Percentiles rank a stretch among this genome's conserved stretches.
phyloP scores from a whole-genome alignment of 2,113 vertebrate genomes.

The Gyps fulvus region DNA sequence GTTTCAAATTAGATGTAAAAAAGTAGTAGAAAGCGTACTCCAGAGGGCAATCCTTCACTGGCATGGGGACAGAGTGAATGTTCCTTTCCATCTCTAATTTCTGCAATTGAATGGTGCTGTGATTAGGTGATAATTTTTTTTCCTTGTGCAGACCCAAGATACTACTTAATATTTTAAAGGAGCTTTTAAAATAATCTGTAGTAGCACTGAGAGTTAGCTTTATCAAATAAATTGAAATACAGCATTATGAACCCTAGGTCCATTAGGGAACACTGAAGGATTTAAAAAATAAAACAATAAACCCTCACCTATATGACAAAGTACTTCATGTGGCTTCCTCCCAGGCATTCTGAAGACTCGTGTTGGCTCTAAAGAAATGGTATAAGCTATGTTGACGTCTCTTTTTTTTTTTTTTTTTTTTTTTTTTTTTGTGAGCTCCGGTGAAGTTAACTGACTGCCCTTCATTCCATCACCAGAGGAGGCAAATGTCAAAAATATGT shows the following conservation, averaged over 20 bases:
- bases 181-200: constrained; percentile 39
- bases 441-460: constrained; percentile 14
- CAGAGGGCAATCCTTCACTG: constrained; percentile 27
- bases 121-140: constrained; percentile 24
- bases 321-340: not conserved
- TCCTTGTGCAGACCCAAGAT: not conserved
- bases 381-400: not conserved
- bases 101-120: not conserved
- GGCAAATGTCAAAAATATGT: constrained; percentile 36
- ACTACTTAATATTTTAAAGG: constrained; percentile 13
- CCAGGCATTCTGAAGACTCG: not conserved
- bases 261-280: not conserved
- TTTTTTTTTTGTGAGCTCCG: not conserved
- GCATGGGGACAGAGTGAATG: not conserved
- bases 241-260: not conserved
- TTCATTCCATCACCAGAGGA: not conserved
- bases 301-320: not conserved
- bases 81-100: constrained; percentile 1
- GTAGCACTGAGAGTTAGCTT: not conserved
- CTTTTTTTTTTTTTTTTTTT: constrained; percentile 28
- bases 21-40: constrained; percentile 3
- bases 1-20: constrained; percentile 27
- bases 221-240: constrained; percentile 7
- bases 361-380: not conserved
- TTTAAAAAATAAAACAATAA: not conserved